Evolutionary conservation across 1,140 invertebrate genomes (phyloP).

Genomic region (Aricia agestis): DNA sequence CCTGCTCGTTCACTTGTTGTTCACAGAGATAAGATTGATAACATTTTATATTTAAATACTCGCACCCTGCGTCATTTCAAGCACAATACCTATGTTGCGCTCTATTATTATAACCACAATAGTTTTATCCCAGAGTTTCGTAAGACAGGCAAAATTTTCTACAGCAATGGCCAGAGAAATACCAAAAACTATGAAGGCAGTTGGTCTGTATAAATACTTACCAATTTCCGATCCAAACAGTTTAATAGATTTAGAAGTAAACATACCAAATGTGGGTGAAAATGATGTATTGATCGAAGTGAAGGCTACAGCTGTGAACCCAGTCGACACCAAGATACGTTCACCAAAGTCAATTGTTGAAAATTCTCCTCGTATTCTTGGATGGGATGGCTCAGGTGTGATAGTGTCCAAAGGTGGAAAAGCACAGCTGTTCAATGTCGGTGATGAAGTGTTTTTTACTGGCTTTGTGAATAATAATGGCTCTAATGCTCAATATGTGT

Average conservation of each 20-base stretch:
- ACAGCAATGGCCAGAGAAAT: constrained; percentile 39
- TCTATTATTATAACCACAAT: background rate
- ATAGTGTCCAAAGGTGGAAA: constrained; percentile 49
- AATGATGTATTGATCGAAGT: constrained; percentile 59
- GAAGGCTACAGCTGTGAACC: constrained; percentile 58
- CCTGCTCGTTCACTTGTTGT: no score
- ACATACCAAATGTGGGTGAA: constrained; percentile 41
- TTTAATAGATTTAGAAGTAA: constrained; percentile 53
- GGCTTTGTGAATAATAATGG: constrained; percentile 53
- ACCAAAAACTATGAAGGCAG: constrained; percentile 57
- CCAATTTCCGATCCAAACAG: constrained; percentile 53
- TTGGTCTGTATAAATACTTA: constrained; percentile 64
- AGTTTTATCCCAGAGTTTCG: background rate
- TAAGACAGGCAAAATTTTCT: background rate
- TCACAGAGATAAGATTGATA: no score
- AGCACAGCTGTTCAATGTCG: constrained; percentile 44
- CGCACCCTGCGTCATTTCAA: no score
- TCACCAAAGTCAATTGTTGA: constrained; percentile 52
- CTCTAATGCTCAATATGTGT: constrained; percentile 59
- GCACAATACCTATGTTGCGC: background rate
- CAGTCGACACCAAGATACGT: constrained; percentile 59
- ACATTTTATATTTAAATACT: no score
- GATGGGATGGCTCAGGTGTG: constrained; percentile 59
- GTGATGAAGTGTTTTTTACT: constrained; percentile 61
- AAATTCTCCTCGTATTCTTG: constrained; percentile 49